Evolutionary conservation across 2,113 vertebrate genomes (phyloP), one percentile per base, ranked within the genome.

Genomic region (Entomyzon cyanotis): DNA sequence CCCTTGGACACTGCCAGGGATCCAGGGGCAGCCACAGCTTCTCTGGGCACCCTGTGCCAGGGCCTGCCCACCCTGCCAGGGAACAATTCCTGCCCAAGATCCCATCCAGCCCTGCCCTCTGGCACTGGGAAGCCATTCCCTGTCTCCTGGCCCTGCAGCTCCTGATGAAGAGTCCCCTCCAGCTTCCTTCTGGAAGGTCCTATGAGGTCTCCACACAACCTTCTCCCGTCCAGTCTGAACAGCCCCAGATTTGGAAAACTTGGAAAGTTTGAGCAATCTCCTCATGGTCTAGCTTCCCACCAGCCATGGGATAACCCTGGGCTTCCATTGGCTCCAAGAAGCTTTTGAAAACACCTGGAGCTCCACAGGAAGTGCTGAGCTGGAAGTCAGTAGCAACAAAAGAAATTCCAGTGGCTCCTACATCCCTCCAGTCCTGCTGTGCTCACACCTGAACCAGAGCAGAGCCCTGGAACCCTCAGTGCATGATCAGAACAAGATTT

Each of bases 71-170:
- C 55, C 55, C 70, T 62, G 0, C 5, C 63, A 76, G 78, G 33
- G 24, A 76, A 20, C 11, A 62, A 76, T 76, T 55, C n/a, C 55
- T 67, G 0, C 63, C 56, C 56, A 42, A 11, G 0, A 11, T 55
- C 63, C 9, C n/a, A 49, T 4, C 31, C 1, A 41, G 7, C 7
- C 53, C 9, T 23, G 33, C 28, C 60, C 18, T 44, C 55, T 59
- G 33, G 20, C 28, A 14, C 2, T 67, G 27, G 14, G 31, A 37
- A 35, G 4, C 23, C 31, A 33, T 44, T 73, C 67, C 24, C 19
- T 3, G 5, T 12, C 9, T 49, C 30, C 55, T 69, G 55, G 0
- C 30, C 3, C 15, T 69, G 1, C 35, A 42, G 12, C 9, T 56
- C 46, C 64, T 41, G 9, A 62, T 11, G 41, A 27, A 31, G 3